Percentiles rank a stretch among this genome's conserved stretches.
These are phyloP conservation scores for Diaphora mendica DNA, from an alignment of 2,888 invertebrate genomes.

Conservation along the genomic window DNA sequence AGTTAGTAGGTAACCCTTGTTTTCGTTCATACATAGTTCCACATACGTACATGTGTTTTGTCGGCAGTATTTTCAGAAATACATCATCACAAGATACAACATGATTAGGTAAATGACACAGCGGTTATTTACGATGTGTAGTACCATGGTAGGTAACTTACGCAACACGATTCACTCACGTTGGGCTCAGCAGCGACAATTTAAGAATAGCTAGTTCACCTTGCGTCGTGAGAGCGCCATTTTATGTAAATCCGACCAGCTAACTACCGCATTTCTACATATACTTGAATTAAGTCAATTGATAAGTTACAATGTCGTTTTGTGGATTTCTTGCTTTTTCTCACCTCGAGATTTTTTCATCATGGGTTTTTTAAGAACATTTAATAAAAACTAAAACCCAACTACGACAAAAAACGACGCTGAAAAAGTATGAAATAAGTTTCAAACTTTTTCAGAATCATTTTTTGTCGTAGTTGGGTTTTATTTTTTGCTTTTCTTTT, in stretches of 20 bases:
- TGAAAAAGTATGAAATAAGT: too few species aligned
- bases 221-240: slow-evolving; percentile 79
- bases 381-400: too few species aligned
- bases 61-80: not conserved
- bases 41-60: not conserved
- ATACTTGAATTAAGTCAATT: slow-evolving; percentile 53
- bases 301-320: slow-evolving; percentile 46
- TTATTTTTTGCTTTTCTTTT: too few species aligned
- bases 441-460: too few species aligned
- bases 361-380: not conserved
- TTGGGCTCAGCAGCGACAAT: slow-evolving; percentile 62
- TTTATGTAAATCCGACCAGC: slow-evolving; percentile 72
- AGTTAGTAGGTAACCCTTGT: not conserved
- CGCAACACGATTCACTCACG: slow-evolving; percentile 63
- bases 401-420: too few species aligned
- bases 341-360: slow-evolving; percentile 17
- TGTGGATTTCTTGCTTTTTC: slow-evolving; percentile 31
- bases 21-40: not conserved
- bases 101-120: slow-evolving; percentile 5
- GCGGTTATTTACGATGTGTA: slow-evolving; percentile 35
- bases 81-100: not conserved
- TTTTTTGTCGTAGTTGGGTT: too few species aligned
- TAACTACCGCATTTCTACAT: slow-evolving; percentile 76
- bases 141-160: slow-evolving; percentile 43
- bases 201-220: slow-evolving; percentile 80